Base-by-base conservation (phyloP, 2,888 invertebrate species). In the Glomeris marginata region DNA sequence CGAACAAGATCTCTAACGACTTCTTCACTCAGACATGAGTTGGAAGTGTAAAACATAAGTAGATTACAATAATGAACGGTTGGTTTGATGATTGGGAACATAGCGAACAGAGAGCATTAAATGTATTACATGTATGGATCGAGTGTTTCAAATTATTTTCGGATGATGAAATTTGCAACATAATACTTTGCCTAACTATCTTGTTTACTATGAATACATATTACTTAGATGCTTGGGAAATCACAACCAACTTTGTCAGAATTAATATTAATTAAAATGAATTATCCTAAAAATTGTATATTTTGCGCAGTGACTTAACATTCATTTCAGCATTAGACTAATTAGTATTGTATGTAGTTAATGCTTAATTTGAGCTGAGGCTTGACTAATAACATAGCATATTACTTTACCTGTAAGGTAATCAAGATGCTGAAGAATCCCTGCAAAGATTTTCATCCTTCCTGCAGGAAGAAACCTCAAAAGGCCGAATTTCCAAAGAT, bases 371-470 rank as follows among this genome's bases (percentile, higher is more conserved):
- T 38, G 5, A 18, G 3, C 13, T 3, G 11, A 13, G 10, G 10
- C 45, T 2, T 45, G n/a, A 45, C 16, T 21, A 1, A 8, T 45
- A 18, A 8, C 1, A 48, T 22, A n/a, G n/a, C n/a, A 15, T 20
- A 22, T 22, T 15, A 15, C 6, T 45, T 28, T 43, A 21, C 45
- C 41, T 47, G 13, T 35, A 20, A 64, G 66, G 80, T 41, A 79
- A 79, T 43, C 69, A 72, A 10, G 77, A 80, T 58, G 80, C 82
- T 1, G 80, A 83, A 60, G 75, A 77, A 49, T 79, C 82, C 45
- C 71, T 83, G 45, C 78, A 81, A 61, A 78, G 80, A 57, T 77
- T 84, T 66, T 81, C 81, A 57, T 73, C 75, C 13, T 83, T 83
- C 66, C 66, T 84, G 49, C 81, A 84, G 62, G 69, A 74, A 3